phyloP scores from a whole-genome alignment of 2,113 vertebrate genomes.

The human (Homo sapiens) region DNA sequence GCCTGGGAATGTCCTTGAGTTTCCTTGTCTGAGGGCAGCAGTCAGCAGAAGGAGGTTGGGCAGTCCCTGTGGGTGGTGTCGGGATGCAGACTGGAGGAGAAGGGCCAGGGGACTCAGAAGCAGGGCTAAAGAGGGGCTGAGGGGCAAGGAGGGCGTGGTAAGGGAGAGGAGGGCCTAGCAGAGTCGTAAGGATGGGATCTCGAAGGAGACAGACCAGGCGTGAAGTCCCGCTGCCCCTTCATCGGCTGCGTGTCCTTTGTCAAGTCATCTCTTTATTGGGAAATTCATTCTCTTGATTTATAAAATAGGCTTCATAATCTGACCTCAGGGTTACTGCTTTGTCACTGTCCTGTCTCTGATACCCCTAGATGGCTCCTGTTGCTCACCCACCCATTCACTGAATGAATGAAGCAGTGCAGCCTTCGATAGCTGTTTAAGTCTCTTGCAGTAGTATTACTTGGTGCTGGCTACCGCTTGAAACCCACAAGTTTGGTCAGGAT shows the following conservation, averaged over 20 bases:
- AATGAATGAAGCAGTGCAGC: neutral
- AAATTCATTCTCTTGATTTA: neutral
- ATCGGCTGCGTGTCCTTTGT: neutral
- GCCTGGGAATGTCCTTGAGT: neutral
- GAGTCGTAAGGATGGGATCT: neutral
- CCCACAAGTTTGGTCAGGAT: neutral
- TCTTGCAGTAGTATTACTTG: neutral
- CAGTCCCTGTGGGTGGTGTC: neutral
- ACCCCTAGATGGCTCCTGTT: neutral
- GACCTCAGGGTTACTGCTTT: neutral
- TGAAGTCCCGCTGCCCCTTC: neutral
- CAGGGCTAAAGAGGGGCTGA: neutral
- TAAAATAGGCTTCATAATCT: neutral
- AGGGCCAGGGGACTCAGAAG: neutral
- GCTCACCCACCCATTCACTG: neutral
- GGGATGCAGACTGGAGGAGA: neutral
- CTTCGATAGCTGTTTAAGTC: neutral
- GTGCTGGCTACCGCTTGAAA: neutral
- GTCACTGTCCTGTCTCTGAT: neutral
- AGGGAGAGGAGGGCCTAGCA: neutral
- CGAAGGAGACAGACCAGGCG: neutral
- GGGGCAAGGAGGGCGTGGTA: neutral
- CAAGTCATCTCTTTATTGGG: neutral
- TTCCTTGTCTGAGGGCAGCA: neutral
- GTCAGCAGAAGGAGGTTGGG: neutral